Percentiles rank a stretch among this genome's conserved stretches.
phyloP scores from a whole-genome alignment of 2,888 invertebrate genomes.

The Apoda limacodes region DNA sequence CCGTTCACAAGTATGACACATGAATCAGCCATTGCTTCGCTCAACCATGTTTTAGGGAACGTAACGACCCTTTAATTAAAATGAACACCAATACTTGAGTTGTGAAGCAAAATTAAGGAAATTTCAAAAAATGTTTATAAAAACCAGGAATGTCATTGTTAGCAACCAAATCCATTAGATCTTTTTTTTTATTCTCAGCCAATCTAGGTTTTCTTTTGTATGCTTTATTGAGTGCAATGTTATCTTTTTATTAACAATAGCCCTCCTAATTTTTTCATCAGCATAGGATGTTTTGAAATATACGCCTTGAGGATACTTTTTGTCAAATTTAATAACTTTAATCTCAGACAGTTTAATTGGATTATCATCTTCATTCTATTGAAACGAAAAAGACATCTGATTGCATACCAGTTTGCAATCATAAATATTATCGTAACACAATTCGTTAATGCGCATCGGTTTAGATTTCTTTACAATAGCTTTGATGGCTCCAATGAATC shows the following conservation, averaged over 20 bases:
- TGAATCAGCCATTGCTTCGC: too few species aligned
- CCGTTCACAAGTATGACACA: too few species aligned
- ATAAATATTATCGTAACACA: slow-evolving; percentile 16
- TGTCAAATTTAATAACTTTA: slow-evolving; percentile 4
- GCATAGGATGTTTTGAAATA: slow-evolving; percentile 6
- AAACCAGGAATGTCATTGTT: slow-evolving; percentile 4
- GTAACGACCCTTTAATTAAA: too few species aligned
- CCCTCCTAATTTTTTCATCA: slow-evolving; percentile 5
- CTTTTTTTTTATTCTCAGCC: slow-evolving; percentile 3
- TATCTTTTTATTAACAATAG: slow-evolving; percentile 2
- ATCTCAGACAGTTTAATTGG: slow-evolving; percentile 4
- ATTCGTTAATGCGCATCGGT: too few species aligned
- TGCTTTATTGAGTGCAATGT: slow-evolving; percentile 5
- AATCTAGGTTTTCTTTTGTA: slow-evolving; percentile 3
- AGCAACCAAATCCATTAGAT: slow-evolving; percentile 5
- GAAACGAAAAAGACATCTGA: slow-evolving; percentile 4
- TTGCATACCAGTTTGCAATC: slow-evolving; percentile 17
- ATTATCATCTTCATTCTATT: slow-evolving; percentile 1
- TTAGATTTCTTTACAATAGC: too few species aligned
- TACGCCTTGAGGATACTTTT: slow-evolving; percentile 3
- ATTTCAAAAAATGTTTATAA: slow-evolving; percentile 2
- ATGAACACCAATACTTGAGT: background rate
- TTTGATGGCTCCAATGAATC: too few species aligned
- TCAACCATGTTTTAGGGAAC: too few species aligned
- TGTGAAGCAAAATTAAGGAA: slow-evolving; percentile 2